phyloP scores from a whole-genome alignment of 2,888 invertebrate species.

The Saturnia japonica region DNA sequence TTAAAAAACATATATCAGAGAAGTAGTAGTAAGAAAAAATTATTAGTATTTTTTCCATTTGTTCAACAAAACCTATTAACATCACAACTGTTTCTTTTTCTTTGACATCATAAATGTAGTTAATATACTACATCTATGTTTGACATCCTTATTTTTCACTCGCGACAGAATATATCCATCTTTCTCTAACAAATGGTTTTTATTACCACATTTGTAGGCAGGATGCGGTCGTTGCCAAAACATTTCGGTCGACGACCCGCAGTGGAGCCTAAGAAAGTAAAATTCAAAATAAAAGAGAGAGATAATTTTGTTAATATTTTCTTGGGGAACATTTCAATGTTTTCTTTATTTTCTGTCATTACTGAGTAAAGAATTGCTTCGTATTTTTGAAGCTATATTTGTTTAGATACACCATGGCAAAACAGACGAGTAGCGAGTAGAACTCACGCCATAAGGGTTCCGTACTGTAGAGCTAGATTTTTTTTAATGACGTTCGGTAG shows the following conservation, averaged over 20 bases:
- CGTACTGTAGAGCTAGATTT: no score
- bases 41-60: neutral
- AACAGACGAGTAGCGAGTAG: no score
- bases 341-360: neutral
- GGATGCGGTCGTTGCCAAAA: constrained; percentile 37
- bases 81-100: constrained; percentile 16
- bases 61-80: neutral
- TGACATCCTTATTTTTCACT: constrained; percentile 21
- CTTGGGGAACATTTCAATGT: neutral
- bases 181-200: constrained; percentile 29
- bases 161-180: constrained; percentile 18
- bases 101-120: no score
- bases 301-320: neutral
- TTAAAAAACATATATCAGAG: neutral
- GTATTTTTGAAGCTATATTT: neutral
- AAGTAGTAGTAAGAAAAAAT: neutral
- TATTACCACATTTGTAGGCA: constrained; percentile 28
- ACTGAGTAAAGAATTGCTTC: neutral
- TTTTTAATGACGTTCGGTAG: no score
- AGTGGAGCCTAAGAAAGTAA: neutral
- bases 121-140: no score
- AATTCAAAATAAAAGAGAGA: neutral
- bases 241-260: constrained; percentile 34
- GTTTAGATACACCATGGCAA: no score
- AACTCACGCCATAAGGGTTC: no score